Percentiles rank a stretch among this genome's conserved stretches.
Evolutionary conservation across 2,113 vertebrate species (phyloP).

Genomic region (Passerina amoena): DNA sequence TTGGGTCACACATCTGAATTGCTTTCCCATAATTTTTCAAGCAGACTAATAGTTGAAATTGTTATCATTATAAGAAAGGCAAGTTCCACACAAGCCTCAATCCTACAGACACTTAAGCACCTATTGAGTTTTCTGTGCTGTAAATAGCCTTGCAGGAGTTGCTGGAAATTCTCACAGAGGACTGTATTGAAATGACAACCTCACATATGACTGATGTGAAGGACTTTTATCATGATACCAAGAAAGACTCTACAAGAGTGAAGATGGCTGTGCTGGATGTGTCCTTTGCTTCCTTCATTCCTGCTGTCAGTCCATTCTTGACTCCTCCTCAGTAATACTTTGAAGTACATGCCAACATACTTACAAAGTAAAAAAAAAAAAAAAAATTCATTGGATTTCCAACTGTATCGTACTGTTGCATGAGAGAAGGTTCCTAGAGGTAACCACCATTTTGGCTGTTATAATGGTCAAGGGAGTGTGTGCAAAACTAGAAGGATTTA

Average conservation of each 20-base stretch:
- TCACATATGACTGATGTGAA: background rate
- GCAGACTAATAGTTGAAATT: background rate
- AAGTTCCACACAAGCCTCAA: background rate
- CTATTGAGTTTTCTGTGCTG: background rate
- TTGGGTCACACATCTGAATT: conserved; percentile 18
- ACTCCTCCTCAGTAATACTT: background rate
- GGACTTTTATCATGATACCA: background rate
- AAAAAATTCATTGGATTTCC: background rate
- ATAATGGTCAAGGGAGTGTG: background rate
- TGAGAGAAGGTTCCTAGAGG: background rate
- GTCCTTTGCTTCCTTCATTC: background rate
- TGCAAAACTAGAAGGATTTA: background rate
- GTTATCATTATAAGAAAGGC: background rate
- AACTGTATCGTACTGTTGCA: background rate
- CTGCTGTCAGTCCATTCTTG: background rate
- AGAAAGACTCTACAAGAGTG: background rate
- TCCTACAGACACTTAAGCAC: background rate
- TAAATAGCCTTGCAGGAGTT: background rate
- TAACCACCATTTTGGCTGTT: background rate
- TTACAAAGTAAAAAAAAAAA: background rate
- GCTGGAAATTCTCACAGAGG: background rate
- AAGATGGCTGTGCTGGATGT: background rate
- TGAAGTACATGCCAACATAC: background rate
- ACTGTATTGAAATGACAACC: background rate
- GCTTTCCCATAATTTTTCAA: conserved; percentile 13